Conservation (phyloP, 2,888 invertebrate species). For the Nezara viridula region DNA sequence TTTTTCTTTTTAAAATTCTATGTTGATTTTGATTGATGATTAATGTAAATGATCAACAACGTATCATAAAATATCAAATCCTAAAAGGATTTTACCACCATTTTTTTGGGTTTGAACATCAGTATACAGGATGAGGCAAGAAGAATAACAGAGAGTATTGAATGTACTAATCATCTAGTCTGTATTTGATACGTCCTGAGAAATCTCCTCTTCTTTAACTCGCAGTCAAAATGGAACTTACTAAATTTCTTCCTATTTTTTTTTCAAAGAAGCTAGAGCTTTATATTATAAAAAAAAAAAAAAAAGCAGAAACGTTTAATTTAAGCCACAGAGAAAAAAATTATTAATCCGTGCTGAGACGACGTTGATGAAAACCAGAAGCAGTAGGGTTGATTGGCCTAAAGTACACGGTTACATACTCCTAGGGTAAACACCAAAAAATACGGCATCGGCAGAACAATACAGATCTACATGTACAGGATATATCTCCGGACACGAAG, state of each 20-base stretch:
- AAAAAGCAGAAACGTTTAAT: no score
- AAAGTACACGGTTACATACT: constrained; percentile 8
- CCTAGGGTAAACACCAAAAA: background rate
- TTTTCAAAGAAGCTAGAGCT: no score
- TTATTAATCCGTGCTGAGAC: background rate
- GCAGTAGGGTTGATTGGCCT: background rate
- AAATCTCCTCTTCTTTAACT: background rate
- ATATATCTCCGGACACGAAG: constrained; percentile 48
- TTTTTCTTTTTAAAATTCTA: no score
- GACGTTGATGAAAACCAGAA: background rate
- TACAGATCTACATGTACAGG: constrained; percentile 47
- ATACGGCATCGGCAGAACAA: constrained; percentile 31
- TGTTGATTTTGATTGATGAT: no score
- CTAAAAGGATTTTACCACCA: background rate
- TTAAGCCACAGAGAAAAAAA: no score
- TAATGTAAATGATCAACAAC: no score
- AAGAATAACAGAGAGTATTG: background rate
- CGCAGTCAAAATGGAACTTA: background rate
- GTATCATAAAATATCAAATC: constrained; percentile 4
- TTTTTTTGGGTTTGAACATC: background rate
- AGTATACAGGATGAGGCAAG: background rate
- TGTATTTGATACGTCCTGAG: background rate
- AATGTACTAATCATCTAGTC: background rate
- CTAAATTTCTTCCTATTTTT: no score
- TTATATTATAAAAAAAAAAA: no score